Conservation (phyloP, 53 echinoderm and acorn worm species). For the Luidia sarsii region DNA sequence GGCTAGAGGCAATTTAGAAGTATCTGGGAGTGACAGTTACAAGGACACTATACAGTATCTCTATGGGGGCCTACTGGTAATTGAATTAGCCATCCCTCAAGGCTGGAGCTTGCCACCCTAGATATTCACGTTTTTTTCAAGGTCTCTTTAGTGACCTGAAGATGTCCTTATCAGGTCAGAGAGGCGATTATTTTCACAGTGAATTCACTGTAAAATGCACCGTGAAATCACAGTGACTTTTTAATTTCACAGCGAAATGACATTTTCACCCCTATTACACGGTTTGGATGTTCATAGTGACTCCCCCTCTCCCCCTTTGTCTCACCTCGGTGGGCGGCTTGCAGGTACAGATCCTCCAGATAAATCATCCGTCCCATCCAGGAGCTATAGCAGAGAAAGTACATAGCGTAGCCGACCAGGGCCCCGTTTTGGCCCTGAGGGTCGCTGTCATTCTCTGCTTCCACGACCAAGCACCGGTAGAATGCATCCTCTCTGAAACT, state of each 20-base stretch:
- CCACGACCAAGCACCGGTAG: conserved; percentile 47
- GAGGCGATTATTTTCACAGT: no score
- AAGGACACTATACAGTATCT: no score
- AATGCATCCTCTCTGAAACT: conserved; percentile 45
- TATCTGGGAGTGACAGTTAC: no score
- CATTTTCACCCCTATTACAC: background rate
- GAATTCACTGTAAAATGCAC: background rate
- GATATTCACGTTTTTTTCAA: no score
- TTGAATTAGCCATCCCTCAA: no score
- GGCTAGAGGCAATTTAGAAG: no score
- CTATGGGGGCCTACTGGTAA: no score
- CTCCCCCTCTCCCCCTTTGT: background rate
- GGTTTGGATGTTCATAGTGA: background rate
- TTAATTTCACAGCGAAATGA: no score
- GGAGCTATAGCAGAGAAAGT: conserved; percentile 41
- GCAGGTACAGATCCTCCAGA: conserved; percentile 3
- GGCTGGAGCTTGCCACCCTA: no score
- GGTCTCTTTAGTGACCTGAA: no score
- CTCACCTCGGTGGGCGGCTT: conserved; percentile 4
- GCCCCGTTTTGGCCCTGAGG: background rate
- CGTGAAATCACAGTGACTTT: no score
- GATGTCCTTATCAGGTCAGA: no score
- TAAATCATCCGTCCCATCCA: background rate
- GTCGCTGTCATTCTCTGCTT: background rate
- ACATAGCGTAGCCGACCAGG: conserved; percentile 55